Percentiles rank a stretch among this genome's conserved stretches.
These are phyloP conservation scores for Chaetophractus vellerosus DNA, from an alignment of 2,797 vertebrate species.

Conservation along the genomic window DNA sequence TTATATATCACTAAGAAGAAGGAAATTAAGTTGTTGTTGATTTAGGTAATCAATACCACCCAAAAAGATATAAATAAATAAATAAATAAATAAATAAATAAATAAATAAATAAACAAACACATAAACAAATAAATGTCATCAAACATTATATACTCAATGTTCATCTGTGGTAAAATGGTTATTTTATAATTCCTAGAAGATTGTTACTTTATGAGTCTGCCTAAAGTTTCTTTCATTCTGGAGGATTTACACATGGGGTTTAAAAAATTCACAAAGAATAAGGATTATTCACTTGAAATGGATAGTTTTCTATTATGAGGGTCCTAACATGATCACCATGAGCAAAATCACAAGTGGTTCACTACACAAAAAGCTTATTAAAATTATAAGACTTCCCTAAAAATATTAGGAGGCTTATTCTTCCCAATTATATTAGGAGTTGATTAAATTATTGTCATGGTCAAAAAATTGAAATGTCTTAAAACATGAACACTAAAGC, in stretches of 20 bases:
- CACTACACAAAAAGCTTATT: not conserved
- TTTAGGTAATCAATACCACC: not conserved
- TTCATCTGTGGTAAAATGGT: not conserved
- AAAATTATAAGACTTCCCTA: not conserved
- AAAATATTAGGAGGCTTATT: not conserved
- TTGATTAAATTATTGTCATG: not conserved
- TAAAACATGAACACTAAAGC: constrained; percentile 42
- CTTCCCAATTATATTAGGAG: not conserved
- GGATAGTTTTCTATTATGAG: not conserved
- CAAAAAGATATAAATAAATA: not conserved
- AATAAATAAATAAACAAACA: not conserved
- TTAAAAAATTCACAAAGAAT: not conserved
- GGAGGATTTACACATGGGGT: not conserved
- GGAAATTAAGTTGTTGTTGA: not conserved
- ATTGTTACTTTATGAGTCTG: not conserved
- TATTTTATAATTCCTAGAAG: not conserved
- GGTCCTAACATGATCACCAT: not conserved
- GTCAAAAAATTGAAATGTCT: constrained; percentile 4
- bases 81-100: not conserved
- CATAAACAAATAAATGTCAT: not conserved
- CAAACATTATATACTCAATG: not conserved
- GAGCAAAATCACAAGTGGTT: not conserved
- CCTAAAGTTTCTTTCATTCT: not conserved
- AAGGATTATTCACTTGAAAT: not conserved
- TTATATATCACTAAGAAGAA: constrained; percentile 18